These are phyloP conservation scores for Acipenser oxyrinchus DNA, from an alignment of 2,797 vertebrate genomes.

Conservation along the genomic window DNA sequence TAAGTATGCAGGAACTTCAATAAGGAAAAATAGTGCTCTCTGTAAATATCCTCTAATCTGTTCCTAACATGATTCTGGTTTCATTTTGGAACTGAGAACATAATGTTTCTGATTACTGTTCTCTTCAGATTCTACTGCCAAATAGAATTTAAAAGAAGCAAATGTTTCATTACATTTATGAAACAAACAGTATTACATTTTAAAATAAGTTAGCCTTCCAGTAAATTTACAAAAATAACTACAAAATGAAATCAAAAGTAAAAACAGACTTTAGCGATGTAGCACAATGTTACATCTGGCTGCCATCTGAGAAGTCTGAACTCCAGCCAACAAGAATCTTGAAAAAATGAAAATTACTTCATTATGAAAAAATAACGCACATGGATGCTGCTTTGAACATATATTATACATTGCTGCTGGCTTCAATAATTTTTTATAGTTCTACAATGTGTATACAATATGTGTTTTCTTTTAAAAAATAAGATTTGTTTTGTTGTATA, in stretches of 20 bases:
- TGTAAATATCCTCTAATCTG: too few species aligned
- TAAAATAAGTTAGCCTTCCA: not conserved
- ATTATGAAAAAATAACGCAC: not conserved
- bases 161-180: slow-evolving; percentile 10
- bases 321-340: not conserved
- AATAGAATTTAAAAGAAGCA: not conserved
- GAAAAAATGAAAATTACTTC: not conserved
- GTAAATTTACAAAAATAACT: slow-evolving; percentile 18
- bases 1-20: slow-evolving; percentile 12
- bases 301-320: not conserved
- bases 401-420: too few species aligned
- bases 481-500: too few species aligned
- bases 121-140: not conserved
- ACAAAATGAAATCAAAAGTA: slow-evolving; percentile 24
- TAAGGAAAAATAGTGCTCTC: too few species aligned
- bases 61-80: too few species aligned
- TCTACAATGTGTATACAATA: too few species aligned
- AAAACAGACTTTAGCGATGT: slow-evolving; percentile 2
- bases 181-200: slow-evolving; percentile 3
- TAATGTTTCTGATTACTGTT: too few species aligned
- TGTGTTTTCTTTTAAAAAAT: too few species aligned
- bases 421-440: too few species aligned
- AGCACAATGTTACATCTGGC: not conserved
- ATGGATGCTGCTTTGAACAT: too few species aligned
- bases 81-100: too few species aligned